Evolutionary conservation across 2,797 vertebrate species (phyloP).

Genomic region (Stomatorhinus walkeri): DNA sequence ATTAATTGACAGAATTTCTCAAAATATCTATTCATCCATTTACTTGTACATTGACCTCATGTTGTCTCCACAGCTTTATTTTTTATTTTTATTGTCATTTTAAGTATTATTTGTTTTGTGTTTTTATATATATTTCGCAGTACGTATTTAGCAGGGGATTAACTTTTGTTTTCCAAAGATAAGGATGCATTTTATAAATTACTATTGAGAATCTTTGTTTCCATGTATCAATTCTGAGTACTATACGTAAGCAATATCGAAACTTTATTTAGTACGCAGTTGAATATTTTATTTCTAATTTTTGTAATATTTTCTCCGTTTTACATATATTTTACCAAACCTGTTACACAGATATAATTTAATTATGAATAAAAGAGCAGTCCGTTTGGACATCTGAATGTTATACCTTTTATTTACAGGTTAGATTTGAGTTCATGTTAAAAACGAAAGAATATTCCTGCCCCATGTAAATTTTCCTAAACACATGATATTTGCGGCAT

Average conservation of each 20-base stretch:
- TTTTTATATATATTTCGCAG: not conserved
- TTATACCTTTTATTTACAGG: not conserved
- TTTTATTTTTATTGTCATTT: not conserved
- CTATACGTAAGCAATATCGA: not conserved
- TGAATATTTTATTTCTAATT: not conserved
- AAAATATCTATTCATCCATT: not conserved
- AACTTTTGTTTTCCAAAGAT: not conserved
- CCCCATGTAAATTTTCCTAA: not conserved
- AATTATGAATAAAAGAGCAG: not conserved
- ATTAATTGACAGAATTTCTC: not conserved
- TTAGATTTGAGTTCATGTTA: not conserved
- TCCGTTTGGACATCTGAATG: not conserved
- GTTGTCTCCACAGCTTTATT: not conserved
- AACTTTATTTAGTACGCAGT: not conserved
- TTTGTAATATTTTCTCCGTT: not conserved
- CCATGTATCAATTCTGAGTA: not conserved
- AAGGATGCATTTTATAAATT: not conserved
- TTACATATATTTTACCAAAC: not conserved
- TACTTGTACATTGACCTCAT: not conserved
- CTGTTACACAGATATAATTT: not conserved
- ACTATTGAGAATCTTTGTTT: not conserved
- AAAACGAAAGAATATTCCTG: not conserved
- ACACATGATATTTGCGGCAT: not conserved
- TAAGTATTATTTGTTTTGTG: not conserved
- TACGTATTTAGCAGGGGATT: not conserved